These are phyloP conservation scores for Alectoris magna DNA, from an alignment of 2,797 vertebrate species.

Conservation along the genomic window DNA sequence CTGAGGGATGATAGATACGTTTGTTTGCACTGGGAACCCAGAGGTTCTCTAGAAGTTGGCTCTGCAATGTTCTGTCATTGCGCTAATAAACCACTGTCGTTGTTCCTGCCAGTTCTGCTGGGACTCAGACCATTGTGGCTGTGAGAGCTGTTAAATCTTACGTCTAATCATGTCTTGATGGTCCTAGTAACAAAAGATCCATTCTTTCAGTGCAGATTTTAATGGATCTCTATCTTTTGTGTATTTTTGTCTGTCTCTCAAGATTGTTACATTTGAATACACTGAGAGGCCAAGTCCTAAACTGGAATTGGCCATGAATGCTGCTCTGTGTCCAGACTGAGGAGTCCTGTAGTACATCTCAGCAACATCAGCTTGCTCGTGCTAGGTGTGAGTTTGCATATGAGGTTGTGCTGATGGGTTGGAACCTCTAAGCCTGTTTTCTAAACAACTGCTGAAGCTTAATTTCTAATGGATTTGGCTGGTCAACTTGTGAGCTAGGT, in stretches of 20 bases:
- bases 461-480: constrained; percentile 47
- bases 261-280: not conserved
- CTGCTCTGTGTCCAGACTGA: not conserved
- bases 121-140: not conserved
- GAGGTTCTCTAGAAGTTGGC: not conserved
- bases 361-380: not conserved
- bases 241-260: not conserved
- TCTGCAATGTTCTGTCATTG: not conserved
- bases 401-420: not conserved
- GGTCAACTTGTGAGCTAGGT: constrained; percentile 36
- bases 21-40: not conserved
- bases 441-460: not conserved
- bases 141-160: not conserved
- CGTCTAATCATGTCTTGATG: not conserved
- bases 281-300: not conserved
- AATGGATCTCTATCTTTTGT: not conserved
- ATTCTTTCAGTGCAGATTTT: not conserved
- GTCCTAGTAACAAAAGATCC: not conserved
- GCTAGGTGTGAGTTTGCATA: not conserved
- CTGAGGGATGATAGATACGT: not conserved
- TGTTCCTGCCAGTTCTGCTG: not conserved
- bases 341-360: not conserved
- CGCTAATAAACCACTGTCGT: not conserved
- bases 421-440: not conserved
- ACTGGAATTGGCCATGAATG: not conserved